Evolutionary conservation across 2,113 vertebrate genomes (phyloP).

Genomic region (Corvus moneduloides): DNA sequence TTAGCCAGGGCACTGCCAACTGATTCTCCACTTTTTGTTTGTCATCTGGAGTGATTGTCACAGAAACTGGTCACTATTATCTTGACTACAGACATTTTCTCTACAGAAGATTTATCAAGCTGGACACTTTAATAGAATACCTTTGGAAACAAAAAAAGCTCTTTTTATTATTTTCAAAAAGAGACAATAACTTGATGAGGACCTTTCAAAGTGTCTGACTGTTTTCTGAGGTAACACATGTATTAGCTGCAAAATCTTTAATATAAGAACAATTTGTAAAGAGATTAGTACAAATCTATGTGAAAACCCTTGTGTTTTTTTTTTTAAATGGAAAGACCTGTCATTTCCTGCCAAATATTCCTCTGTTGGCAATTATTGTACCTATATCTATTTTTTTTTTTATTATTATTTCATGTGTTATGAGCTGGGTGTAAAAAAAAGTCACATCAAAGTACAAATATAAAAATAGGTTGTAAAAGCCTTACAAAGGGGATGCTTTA

Average conservation of each 20-base stretch:
- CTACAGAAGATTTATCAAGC: not conserved
- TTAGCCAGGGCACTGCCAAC: not conserved
- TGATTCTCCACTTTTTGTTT: not conserved
- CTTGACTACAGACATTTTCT: not conserved
- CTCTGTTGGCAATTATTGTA: not conserved
- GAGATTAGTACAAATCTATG: not conserved
- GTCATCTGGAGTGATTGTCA: not conserved
- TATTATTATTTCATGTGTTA: not conserved
- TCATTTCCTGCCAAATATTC: not conserved
- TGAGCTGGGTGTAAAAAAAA: not conserved
- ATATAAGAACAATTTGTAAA: not conserved
- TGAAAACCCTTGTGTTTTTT: not conserved
- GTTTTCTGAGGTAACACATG: not conserved
- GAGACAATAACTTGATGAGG: not conserved
- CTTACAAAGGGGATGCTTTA: not conserved
- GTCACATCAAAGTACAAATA: not conserved
- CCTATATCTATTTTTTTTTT: not conserved
- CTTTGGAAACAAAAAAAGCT: not conserved
- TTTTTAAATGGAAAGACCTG: not conserved
- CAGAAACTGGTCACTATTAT: not conserved
- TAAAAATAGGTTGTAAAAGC: not conserved
- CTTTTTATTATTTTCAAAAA: not conserved
- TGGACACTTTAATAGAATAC: not conserved
- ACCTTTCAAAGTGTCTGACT: not conserved
- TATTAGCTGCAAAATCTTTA: not conserved